Base-by-base conservation (phyloP, 2,113 vertebrate species). In the Cololabis saira region DNA sequence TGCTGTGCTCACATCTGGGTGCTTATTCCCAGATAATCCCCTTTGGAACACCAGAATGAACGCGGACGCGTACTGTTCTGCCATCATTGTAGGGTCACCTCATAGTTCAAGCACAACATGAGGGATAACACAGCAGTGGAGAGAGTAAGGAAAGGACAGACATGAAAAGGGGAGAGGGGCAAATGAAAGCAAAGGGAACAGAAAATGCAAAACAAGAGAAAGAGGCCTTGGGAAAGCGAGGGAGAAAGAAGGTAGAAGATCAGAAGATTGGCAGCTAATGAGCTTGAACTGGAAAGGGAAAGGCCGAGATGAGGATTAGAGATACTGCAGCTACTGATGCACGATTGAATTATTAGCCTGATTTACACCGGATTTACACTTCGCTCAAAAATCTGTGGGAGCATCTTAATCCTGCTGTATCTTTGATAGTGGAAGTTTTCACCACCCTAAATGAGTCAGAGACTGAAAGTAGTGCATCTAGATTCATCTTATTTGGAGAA, bases 221-320 rank as follows among this genome's bases (percentile, higher is more conserved):
- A 55, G 69, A 58, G 57, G 63, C 61, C 75, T 72, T 43, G 14
- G 68, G 74, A 15, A 15, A 15, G 43, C 1, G 16, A 44, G 43
- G 4, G 43, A 44, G 74, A 67, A 55, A 67, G 61, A 58, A 51
- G 66, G 43, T 67, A 59, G 62, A 57, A 61, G 60, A 70, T 64
- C 56, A 82, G 68, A 59, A 66, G 67, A 76, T 37, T 67, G 62
- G 72, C 21, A 33, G 72, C 53, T 85, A 82, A 88, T 85, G 83
- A 81, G 58, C 30, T n/a, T 17, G 7, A 72, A 73, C 58, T 68
- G 63, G 27, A 62, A 55, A 61, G 65, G 66, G 27, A 59, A 49
- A 61, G 59, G 41, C 58, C 56, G 54, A 68, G 69, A 75, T 5
- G 57, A 47, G 13, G 43, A 55, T 56, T 62, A 65, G 24, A 68